Conservation (phyloP, 2,888 invertebrate genomes). For the Lapara coniferarum region DNA sequence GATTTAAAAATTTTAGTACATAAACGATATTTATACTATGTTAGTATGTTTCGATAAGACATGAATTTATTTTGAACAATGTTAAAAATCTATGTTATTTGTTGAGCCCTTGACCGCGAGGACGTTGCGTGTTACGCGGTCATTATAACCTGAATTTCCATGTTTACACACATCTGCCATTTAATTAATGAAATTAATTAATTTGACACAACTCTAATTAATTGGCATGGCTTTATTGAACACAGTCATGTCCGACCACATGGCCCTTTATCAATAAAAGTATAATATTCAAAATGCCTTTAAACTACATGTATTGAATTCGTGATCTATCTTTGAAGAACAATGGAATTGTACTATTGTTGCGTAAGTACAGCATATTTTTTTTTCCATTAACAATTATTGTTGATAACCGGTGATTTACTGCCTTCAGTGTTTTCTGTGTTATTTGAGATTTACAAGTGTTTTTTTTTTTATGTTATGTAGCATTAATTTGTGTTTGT, state of each 20-base stretch:
- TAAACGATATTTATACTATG: no score
- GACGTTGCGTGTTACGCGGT: slow-evolving; percentile 19
- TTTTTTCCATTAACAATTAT: background rate
- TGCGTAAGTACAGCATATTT: background rate
- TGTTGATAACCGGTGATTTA: background rate
- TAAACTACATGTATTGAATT: slow-evolving; percentile 15
- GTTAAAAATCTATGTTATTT: background rate
- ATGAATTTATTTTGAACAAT: background rate
- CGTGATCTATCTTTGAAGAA: slow-evolving; percentile 24
- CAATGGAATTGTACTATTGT: background rate
- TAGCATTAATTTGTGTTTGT: no score
- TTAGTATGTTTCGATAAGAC: background rate
- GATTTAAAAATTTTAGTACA: no score
- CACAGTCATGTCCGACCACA: background rate
- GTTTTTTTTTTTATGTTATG: no score
- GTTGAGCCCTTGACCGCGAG: background rate
- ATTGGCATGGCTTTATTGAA: background rate
- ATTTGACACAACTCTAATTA: background rate
- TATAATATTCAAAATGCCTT: background rate
- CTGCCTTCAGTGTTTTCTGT: background rate
- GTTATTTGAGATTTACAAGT: no score
- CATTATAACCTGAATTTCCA: slow-evolving; percentile 14
- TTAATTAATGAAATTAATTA: slow-evolving; percentile 12
- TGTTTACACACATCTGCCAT: slow-evolving; percentile 1
- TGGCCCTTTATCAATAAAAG: background rate